A percentile compares a stretch with the other conserved stretches of the same genome.
These are phyloP conservation scores for Samia ricini DNA, from an alignment of 1,140 invertebrate genomes.

Conservation along the genomic window DNA sequence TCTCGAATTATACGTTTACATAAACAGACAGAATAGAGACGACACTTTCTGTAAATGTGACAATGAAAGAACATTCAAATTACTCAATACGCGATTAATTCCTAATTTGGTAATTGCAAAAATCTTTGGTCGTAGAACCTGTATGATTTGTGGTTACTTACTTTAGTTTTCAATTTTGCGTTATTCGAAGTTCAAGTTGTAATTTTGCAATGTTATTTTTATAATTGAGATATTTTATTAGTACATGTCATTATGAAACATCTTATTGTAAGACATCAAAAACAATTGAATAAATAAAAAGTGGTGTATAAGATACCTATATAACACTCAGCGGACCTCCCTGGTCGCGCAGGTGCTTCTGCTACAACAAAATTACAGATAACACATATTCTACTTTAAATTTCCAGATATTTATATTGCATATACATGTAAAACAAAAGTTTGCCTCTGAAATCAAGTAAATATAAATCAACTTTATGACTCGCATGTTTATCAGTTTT, in stretches of 20 bases:
- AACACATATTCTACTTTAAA: constrained; percentile 10
- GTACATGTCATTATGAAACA: not conserved
- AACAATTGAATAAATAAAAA: constrained; percentile 25
- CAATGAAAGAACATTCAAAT: too few relatives aligned
- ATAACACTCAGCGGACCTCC: constrained; percentile 22
- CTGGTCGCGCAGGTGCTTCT: constrained; percentile 25
- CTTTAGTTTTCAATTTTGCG: too few relatives aligned
- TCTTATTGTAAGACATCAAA: constrained; percentile 2
- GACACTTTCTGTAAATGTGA: too few relatives aligned
- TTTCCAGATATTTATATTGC: not conserved
- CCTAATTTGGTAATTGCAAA: too few relatives aligned
- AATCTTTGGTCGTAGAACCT: too few relatives aligned
- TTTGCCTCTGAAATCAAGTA: too few relatives aligned
- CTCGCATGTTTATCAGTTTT: too few relatives aligned
- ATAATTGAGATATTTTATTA: not conserved
- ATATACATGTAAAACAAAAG: not conserved
- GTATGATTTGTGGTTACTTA: too few relatives aligned
- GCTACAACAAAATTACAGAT: constrained; percentile 18
- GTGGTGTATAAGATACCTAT: constrained; percentile 5
- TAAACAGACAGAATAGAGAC: too few relatives aligned
- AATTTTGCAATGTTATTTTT: not conserved
- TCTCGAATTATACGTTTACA: too few relatives aligned
- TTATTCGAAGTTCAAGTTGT: not conserved
- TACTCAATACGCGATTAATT: too few relatives aligned
- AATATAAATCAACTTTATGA: too few relatives aligned